A percentile compares a stretch with the other conserved stretches of the same genome.
Evolutionary conservation across 2,113 vertebrate genomes (phyloP).

Genomic region (Saguinus imperator): DNA sequence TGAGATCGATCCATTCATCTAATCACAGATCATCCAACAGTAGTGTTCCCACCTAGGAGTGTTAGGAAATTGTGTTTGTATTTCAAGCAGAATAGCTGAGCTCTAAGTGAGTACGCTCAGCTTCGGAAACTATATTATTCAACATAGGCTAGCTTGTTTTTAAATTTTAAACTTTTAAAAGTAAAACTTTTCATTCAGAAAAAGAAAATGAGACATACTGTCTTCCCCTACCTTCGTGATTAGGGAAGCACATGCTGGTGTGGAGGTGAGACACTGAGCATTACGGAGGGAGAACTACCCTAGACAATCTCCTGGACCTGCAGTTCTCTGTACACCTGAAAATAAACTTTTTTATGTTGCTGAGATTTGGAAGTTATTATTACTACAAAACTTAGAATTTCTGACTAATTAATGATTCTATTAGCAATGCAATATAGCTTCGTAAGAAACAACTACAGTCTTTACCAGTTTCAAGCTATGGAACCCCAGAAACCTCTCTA

Average conservation of each 20-base stretch:
- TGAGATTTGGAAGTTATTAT: neutral
- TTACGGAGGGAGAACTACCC: neutral
- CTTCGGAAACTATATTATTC: too few relatives aligned
- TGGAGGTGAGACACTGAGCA: neutral
- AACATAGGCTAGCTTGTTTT: too few relatives aligned
- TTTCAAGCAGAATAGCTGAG: too few relatives aligned
- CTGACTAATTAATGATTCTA: neutral
- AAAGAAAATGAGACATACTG: too few relatives aligned
- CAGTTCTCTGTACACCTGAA: neutral
- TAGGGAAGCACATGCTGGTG: neutral
- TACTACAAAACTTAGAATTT: neutral
- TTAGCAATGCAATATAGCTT: neutral
- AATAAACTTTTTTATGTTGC: neutral
- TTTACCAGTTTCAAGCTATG: neutral
- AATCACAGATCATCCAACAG: too few relatives aligned
- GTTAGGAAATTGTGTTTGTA: too few relatives aligned
- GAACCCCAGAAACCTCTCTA: neutral
- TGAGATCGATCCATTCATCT: too few relatives aligned
- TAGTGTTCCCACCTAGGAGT: too few relatives aligned
- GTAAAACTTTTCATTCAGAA: too few relatives aligned
- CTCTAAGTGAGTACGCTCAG: too few relatives aligned
- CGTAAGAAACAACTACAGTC: neutral
- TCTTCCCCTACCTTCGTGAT: neutral
- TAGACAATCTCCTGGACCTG: neutral
- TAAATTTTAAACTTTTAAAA: too few relatives aligned